Conservation (phyloP, 2,113 vertebrate species). For the Mesitornis unicolor region DNA sequence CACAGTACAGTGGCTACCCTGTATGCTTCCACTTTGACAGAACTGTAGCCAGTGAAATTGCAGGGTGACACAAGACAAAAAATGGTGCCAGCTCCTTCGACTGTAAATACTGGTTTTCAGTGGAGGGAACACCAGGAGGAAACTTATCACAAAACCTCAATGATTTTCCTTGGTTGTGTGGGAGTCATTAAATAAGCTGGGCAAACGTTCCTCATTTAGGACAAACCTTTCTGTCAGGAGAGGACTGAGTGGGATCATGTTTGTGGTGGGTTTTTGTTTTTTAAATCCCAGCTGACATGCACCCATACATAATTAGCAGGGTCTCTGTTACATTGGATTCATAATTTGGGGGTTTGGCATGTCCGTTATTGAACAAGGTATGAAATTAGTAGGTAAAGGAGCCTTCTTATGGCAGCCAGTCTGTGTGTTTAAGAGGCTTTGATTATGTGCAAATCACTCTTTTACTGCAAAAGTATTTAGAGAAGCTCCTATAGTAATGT, state of each 20-base stretch:
- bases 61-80: not conserved
- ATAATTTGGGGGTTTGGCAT: not conserved
- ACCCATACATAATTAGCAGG: not conserved
- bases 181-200: not conserved
- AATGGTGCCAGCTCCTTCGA: not conserved
- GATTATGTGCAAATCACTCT: not conserved
- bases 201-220: not conserved
- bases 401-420: not conserved
- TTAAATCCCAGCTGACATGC: not conserved
- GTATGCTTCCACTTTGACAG: not conserved
- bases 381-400: not conserved
- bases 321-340: not conserved
- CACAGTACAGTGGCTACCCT: not conserved
- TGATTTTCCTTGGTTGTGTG: not conserved
- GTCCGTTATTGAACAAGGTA: not conserved
- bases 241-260: not conserved
- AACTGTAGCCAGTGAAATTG: not conserved
- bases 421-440: not conserved
- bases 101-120: not conserved
- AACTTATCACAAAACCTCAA: conserved; percentile 7
- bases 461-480: not conserved
- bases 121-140: not conserved
- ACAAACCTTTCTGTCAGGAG: not conserved
- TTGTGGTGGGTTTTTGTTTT: not conserved
- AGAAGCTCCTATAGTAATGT: not conserved